Conservation (phyloP, 2,888 invertebrate genomes). For the Folsomia candida region DNA sequence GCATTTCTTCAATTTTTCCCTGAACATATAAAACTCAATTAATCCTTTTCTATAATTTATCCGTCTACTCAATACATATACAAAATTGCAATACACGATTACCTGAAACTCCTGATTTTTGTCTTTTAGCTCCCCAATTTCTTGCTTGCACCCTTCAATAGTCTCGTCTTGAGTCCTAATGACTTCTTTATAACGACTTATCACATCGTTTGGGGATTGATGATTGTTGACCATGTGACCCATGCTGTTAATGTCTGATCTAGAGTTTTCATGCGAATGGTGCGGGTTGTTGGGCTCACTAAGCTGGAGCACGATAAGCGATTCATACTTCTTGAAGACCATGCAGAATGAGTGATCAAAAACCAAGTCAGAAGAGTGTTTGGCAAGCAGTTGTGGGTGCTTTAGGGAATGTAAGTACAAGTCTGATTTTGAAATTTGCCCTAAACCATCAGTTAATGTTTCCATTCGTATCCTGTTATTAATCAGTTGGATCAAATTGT, state of each 20-base stretch:
- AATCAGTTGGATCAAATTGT: conserved; percentile 76
- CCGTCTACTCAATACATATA: not conserved
- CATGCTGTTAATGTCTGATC: conserved; percentile 34
- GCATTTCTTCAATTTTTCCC: conserved; percentile 42
- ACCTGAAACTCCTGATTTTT: conserved; percentile 42
- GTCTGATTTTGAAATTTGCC: conserved; percentile 83
- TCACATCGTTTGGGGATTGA: conserved; percentile 49
- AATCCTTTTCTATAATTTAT: no score
- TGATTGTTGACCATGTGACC: conserved; percentile 46
- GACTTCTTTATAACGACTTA: conserved; percentile 48
- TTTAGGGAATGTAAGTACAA: conserved; percentile 88
- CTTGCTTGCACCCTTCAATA: conserved; percentile 42
- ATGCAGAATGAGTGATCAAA: conserved; percentile 94
- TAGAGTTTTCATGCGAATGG: conserved; percentile 21
- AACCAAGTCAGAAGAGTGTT: conserved; percentile 72
- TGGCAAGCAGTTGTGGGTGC: conserved; percentile 82
- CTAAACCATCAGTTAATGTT: conserved; percentile 77
- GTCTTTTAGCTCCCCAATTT: conserved; percentile 34
- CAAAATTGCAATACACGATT: no score
- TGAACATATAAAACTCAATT: not conserved
- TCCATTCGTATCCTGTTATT: conserved; percentile 88
- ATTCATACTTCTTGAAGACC: conserved; percentile 66
- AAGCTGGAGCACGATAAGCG: conserved; percentile 45
- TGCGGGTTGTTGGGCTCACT: conserved; percentile 34
- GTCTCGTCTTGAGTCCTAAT: conserved; percentile 48